Evolutionary conservation across 1,140 invertebrate species (phyloP), one percentile per base, ranked within the genome.

Genomic region (Teleogryllus occipitalis): DNA sequence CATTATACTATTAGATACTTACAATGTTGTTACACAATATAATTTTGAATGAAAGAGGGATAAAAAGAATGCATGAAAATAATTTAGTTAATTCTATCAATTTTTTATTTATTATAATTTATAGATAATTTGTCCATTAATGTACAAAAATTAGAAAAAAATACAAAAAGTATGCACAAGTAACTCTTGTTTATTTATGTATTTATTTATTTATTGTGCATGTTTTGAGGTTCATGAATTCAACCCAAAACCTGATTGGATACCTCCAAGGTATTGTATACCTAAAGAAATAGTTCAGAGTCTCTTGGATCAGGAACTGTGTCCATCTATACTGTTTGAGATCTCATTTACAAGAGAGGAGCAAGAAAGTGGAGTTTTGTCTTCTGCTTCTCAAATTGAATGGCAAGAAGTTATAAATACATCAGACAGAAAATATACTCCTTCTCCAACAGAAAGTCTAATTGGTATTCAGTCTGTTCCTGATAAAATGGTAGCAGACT

Each of bases 401-500:
- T 0, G 82, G 65, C 27, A 83, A 8, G 82, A 81, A 82, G 76
- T 87, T 5, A 18, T 80, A 0, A 49, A 81, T 0, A 86, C 84
- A 84, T 86, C 84, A 84, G 81, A 83, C 22, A 83, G 84, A 8
- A 80, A 79, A 48, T 83, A 84, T 72, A 10, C 77, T 7, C 83
- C 85, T 54, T 85, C 86, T 8, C 85, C 85, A 0, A 87, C 87
- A 82, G 86, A 87, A 65, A 83, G 84, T 77, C 88, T 86, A 83
- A 83, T 89, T 47, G 87, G 85, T 15, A 83, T 85, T 15, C 87
- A 90, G 82, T 82, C 86, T 39, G 83, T 93, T 5, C 84, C 86
- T 8, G 88, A 90, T 82, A 90, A 96, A 88, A 89, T 87, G 74
- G 87, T 96, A 5, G 92, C 96, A 1, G 96, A 97, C 87, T 90